A percentile compares a stretch with the other conserved stretches of the same genome.
Evolutionary conservation across 2,113 vertebrate species (phyloP).

Genomic region (Sapajus apella): DNA sequence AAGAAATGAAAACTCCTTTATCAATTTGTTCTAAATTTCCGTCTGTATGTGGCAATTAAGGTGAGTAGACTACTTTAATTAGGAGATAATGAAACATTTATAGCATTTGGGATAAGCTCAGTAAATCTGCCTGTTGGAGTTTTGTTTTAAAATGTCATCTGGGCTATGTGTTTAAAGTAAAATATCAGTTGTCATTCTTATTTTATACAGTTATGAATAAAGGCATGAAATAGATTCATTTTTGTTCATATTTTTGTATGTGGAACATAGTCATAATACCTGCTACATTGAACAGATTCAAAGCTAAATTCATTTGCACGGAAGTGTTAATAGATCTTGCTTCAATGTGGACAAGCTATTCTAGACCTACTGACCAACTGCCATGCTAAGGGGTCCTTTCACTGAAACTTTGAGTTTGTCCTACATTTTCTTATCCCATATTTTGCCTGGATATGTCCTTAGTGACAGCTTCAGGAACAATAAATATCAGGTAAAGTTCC

Average conservation of each 20-base stretch:
- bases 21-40: neutral
- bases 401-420: neutral
- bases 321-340: neutral
- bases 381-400: neutral
- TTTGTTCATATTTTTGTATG: neutral
- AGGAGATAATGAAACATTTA: neutral
- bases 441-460: neutral
- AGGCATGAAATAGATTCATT: neutral
- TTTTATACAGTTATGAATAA: neutral
- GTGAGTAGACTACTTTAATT: neutral
- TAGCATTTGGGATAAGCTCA: neutral
- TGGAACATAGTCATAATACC: neutral
- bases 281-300: conserved; percentile 6
- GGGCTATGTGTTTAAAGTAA: neutral
- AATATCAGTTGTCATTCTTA: neutral
- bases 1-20: neutral
- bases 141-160: neutral
- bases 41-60: neutral
- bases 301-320: neutral
- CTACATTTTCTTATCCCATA: neutral
- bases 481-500: neutral
- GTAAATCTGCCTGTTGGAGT: neutral
- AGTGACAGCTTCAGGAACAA: neutral
- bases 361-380: neutral
- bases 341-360: neutral